Base-by-base conservation (phyloP, 2,113 vertebrate species). In the Menura novaehollandiae region DNA sequence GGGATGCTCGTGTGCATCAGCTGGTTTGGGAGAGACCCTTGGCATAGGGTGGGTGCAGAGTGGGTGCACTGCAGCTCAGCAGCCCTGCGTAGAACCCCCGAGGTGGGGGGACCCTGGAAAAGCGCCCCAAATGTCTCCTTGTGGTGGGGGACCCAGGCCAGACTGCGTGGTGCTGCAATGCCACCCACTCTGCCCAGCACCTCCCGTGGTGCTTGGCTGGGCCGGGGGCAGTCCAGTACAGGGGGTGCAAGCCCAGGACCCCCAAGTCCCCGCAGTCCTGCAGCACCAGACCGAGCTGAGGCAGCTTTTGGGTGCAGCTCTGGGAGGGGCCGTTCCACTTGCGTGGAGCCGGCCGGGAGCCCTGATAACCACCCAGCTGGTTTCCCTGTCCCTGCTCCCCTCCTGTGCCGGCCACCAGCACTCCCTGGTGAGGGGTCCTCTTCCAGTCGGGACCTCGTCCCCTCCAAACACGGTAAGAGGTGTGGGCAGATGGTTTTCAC, bases 1-100 rank as follows among this genome's bases (percentile, higher is more conserved):
- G 7, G n/a, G n/a, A 9, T 5, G 2, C 13, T 24, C 0, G 0
- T 8, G 39, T 3, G 1, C 5, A 3, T 26, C 12, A 1, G 49
- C 37, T 1, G 4, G 8, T 16, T 15, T 35, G 46, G 28, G 68
- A 28, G 39, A 2, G 7, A 37, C 18, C 0, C 7, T 19, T 41
- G 39, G 4, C 4, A 0, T 17, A 58, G 32, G 33, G 55, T n/a
- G 46, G 66, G 63, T 15, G 9, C 51, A 23, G 21, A 6, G 37
- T 11, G 74, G 80, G 35, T 2, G 8, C 5, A 0, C 19, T 30
- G 69, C n/a, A 19, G 28, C 28, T 64, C 26, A 2, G 19, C 3
- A 37, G 32, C 21, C 22, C 39, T 0, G 0, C 8, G 20, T 14
- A 15, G 55, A 46, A 26, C 23, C 41, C 82, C 9, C 3, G 1